Conservation (phyloP, 2,797 vertebrate species). For the Salarias fasciatus region DNA sequence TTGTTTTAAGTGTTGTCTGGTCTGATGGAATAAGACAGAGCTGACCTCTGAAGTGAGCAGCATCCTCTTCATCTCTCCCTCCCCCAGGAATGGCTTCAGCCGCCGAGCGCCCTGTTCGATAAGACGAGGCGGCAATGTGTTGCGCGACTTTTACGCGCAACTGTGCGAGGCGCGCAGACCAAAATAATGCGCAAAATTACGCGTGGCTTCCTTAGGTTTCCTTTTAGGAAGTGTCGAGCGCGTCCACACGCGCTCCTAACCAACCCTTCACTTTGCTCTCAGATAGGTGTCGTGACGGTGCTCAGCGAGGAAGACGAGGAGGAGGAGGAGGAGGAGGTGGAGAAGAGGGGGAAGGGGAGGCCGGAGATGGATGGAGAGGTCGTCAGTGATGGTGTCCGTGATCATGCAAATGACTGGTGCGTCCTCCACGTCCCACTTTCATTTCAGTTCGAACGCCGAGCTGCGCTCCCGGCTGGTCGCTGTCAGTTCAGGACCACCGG, state of each 20-base stretch:
- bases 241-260: constrained; percentile 54
- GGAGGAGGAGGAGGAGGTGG: constrained; percentile 15
- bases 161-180: constrained; percentile 11
- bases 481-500: constrained; percentile 84
- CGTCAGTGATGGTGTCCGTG: constrained; percentile 56
- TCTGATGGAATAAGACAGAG: constrained; percentile 1
- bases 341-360: constrained; percentile 23
- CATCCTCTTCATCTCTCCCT: constrained; percentile 53
- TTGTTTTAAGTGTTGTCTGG: neutral
- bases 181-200: constrained; percentile 3
- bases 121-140: constrained; percentile 42
- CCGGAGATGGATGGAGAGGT: constrained; percentile 66
- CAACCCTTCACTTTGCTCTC: constrained; percentile 40
- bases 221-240: neutral
- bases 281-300: constrained; percentile 75
- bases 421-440: too few species aligned
- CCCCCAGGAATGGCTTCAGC: constrained; percentile 51
- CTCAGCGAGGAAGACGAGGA: constrained; percentile 42
- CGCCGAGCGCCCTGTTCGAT: constrained; percentile 18
- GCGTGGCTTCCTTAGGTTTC: neutral
- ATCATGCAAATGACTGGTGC: neutral
- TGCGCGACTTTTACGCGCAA: constrained; percentile 44
- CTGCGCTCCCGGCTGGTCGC: constrained; percentile 56
- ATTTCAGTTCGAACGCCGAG: too few species aligned
- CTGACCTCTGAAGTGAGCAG: constrained; percentile 44